Conservation (phyloP, 2,888 invertebrate genomes). For the Phaonia tiefii region DNA sequence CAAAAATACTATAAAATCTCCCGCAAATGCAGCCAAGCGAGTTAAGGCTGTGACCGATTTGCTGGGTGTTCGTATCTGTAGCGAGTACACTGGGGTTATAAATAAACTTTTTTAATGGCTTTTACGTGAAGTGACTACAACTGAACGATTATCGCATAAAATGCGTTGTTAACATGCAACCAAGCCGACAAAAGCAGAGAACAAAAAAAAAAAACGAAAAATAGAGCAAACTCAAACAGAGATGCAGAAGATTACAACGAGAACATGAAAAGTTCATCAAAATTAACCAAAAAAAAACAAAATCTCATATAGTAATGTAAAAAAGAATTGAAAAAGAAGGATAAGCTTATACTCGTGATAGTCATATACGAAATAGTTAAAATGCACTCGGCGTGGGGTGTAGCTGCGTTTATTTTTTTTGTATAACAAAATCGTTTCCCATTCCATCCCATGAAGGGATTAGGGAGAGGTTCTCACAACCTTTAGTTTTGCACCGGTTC, state of each 20-base stretch:
- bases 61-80: conserved; percentile 11
- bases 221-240: neutral
- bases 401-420: too few species aligned
- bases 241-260: neutral
- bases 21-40: conserved; percentile 3
- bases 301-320: too few species aligned
- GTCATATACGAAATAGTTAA: too few species aligned
- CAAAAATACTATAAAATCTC: neutral
- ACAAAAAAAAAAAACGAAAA: neutral
- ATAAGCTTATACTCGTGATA: too few species aligned
- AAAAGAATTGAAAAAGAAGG: too few species aligned
- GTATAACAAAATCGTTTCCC: too few species aligned
- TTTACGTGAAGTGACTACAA: conserved; percentile 56
- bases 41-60: conserved; percentile 31
- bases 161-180: conserved; percentile 36
- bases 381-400: too few species aligned
- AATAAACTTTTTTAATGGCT: conserved; percentile 58
- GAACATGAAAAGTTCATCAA: too few species aligned
- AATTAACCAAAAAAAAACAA: too few species aligned
- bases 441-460: too few species aligned
- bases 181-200: conserved; percentile 11
- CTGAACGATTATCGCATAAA: conserved; percentile 45
- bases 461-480: too few species aligned
- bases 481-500: too few species aligned
- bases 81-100: conserved; percentile 34